Base-by-base conservation (phyloP, 2,113 vertebrate species). In the Platichthys stellatus region DNA sequence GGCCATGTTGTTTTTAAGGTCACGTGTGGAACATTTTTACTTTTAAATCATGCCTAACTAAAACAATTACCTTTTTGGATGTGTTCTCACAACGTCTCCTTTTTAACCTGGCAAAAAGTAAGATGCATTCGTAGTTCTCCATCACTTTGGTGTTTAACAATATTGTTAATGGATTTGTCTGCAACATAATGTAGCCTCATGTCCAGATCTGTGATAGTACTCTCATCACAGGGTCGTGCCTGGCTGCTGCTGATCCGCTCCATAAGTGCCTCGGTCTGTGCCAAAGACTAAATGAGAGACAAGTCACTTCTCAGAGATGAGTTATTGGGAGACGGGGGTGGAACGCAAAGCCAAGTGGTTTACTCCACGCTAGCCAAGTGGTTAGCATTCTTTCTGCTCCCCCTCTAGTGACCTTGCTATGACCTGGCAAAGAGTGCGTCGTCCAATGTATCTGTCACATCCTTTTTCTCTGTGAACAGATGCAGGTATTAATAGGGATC, bases 401-500 rank as follows among this genome's bases (percentile, higher is more conserved):
- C 47, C 45, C 4, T 68, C 45, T 53, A 17, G 51, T 84, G 85
- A 89, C 86, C 87, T 90, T 23, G 24, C 59, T 72, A 4, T 76
- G 89, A 92, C 83, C 86, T 53, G 66, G 45, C 20, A 5, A 17
- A 18, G 45, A 79, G 74, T 67, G 57, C 38, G 63, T 58, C 59
- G 40, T 20, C 75, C 82, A 78, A 38, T 68, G 45, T 70, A 68
- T 83, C 81, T 47, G 78, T 79, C 72, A 60, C 80, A 74, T 71
- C 69, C 68, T 54, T 67, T 66, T 60, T 61, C 64, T 53, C 69
- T 76, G 72, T 78, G 60, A 89, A 67, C 90, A 91, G 89, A 93
- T 91, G 92, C 81, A 90, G 86, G 81, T 89, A 88, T 89, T 90
- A 91, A 90, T 87, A 69, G 56, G 84, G 68, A 81, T 74, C 77